phyloP scores from a whole-genome alignment of 2,113 vertebrate genomes.

The Scophthalmus maximus region DNA sequence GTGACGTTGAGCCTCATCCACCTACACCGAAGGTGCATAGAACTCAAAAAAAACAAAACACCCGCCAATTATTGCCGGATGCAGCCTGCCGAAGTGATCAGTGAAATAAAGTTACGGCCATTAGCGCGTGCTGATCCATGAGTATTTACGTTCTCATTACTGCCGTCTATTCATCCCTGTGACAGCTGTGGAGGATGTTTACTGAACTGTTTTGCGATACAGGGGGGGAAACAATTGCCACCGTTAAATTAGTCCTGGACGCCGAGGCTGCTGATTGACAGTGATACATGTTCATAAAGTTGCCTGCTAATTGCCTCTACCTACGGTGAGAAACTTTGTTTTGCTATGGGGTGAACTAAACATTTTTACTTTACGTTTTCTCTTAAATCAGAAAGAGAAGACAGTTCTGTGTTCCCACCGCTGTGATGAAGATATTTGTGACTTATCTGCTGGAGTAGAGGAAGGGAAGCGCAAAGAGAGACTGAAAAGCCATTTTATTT shows the following conservation, averaged over 20 bases:
- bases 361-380: neutral
- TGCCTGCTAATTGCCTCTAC: neutral
- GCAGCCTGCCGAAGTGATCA: constrained; percentile 35
- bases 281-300: constrained; percentile 18
- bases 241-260: constrained; percentile 34
- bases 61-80: constrained; percentile 38
- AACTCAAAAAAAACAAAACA: neutral
- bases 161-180: constrained; percentile 55
- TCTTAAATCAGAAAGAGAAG: neutral
- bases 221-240: constrained; percentile 35
- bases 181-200: constrained; percentile 48
- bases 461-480: neutral
- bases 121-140: constrained; percentile 43
- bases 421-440: neutral
- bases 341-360: too few relatives aligned
- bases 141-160: constrained; percentile 60
- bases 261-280: constrained; percentile 6
- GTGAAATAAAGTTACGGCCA: constrained; percentile 49
- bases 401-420: neutral
- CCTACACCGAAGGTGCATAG: constrained; percentile 21
- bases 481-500: neutral
- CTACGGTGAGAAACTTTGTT: neutral
- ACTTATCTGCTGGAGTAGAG: neutral
- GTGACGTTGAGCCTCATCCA: neutral
- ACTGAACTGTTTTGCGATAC: constrained; percentile 57